These are phyloP conservation scores for Metallyticus violacea DNA, from an alignment of 2,888 invertebrate species.

Conservation along the genomic window DNA sequence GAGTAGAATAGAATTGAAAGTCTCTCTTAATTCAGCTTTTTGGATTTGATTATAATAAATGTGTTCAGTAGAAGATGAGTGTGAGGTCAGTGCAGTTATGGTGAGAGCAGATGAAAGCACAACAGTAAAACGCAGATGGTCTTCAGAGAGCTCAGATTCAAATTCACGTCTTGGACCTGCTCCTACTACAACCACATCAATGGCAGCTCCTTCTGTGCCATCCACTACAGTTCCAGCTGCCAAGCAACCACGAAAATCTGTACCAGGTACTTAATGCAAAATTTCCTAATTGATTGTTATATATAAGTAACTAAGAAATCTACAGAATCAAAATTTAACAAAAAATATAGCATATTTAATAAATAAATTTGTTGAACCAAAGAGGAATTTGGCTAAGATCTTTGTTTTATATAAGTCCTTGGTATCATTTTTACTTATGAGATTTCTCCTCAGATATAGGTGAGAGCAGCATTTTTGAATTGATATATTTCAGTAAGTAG, in stretches of 20 bases:
- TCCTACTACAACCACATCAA: conserved; percentile 22
- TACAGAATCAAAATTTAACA: too few relatives aligned
- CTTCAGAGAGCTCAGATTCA: conserved; percentile 42
- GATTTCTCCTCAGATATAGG: too few relatives aligned
- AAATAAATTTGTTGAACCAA: too few relatives aligned
- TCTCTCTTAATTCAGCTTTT: not conserved
- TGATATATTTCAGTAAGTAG: too few relatives aligned
- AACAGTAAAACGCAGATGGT: conserved; percentile 44
- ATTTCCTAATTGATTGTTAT: too few relatives aligned
- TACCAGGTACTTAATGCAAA: conserved; percentile 44
- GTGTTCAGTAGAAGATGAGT: conserved; percentile 1
- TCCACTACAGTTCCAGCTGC: conserved; percentile 39
- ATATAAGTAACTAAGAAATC: too few relatives aligned
- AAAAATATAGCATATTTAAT: too few relatives aligned
- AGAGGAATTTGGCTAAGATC: too few relatives aligned
- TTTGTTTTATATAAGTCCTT: too few relatives aligned
- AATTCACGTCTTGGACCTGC: conserved; percentile 16
- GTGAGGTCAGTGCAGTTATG: conserved; percentile 24
- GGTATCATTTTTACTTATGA: too few relatives aligned
- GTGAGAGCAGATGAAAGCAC: conserved; percentile 28
- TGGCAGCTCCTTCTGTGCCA: not conserved
- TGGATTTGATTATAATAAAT: not conserved
- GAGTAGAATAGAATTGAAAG: not conserved
- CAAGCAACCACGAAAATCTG: conserved; percentile 47
- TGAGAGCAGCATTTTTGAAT: too few relatives aligned